These are phyloP conservation scores for Maconellicoccus hirsutus DNA, from an alignment of 1,140 invertebrate genomes.

Conservation along the genomic window DNA sequence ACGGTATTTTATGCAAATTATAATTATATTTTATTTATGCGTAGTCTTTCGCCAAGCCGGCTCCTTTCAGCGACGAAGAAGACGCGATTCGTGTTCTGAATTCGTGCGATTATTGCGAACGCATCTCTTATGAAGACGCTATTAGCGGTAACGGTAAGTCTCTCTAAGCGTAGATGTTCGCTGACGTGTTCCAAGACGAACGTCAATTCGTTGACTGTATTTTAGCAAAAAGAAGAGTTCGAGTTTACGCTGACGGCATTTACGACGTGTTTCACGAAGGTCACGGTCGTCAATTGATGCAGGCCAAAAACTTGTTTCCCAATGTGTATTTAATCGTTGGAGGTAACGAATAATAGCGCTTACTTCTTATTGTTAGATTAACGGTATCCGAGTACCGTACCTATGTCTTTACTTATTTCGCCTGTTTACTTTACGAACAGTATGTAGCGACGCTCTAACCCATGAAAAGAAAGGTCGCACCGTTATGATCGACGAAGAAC, in stretches of 20 bases:
- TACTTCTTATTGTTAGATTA: too few species aligned
- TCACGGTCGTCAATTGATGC: constrained; percentile 93
- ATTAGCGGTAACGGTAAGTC: constrained; percentile 53
- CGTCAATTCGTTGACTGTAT: too few species aligned
- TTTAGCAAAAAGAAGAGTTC: constrained; percentile 57
- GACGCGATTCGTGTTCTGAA: constrained; percentile 64
- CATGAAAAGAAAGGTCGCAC: constrained; percentile 90
- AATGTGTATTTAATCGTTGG: constrained; percentile 98
- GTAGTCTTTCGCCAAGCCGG: constrained; percentile 57
- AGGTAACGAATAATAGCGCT: constrained; percentile 48
- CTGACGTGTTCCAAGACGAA: too few species aligned
- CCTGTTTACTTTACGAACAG: constrained; percentile 40
- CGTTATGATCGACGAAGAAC: constrained; percentile 91
- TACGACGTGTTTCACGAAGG: constrained; percentile 97
- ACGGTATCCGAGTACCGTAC: too few species aligned
- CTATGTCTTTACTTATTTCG: too few species aligned
- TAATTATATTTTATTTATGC: not conserved
- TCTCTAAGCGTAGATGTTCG: not conserved
- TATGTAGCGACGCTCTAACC: constrained; percentile 81
- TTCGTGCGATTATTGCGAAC: constrained; percentile 66
- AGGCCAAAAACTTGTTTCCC: constrained; percentile 95
- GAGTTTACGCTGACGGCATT: constrained; percentile 96
- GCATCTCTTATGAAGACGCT: constrained; percentile 76
- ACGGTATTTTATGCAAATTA: too few species aligned
- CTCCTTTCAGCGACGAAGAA: constrained; percentile 79